phyloP scores from a whole-genome alignment of 2,797 vertebrate species.

The Poeciliopsis turneri region DNA sequence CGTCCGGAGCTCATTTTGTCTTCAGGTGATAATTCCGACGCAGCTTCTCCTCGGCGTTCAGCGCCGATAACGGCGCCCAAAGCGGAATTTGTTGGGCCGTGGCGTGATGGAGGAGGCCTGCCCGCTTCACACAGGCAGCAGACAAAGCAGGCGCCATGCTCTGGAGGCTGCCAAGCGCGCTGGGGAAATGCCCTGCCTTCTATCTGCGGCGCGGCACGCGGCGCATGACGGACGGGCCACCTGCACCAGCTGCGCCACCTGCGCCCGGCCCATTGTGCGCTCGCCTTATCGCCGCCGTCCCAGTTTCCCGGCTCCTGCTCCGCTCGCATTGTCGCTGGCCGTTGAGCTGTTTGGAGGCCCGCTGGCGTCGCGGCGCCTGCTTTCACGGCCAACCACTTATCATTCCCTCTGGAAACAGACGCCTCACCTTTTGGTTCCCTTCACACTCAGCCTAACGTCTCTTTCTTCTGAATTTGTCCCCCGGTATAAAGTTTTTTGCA shows the following conservation, averaged over 20 bases:
- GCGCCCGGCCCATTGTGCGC: conserved; percentile 60
- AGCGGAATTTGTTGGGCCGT: conserved; percentile 16
- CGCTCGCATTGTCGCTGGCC: conserved; percentile 60
- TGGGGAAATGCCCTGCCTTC: conserved; percentile 47
- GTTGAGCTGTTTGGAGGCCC: conserved; percentile 18
- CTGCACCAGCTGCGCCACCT: conserved; percentile 63
- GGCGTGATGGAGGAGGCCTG: conserved; percentile 36
- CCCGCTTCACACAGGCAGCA: conserved; percentile 11
- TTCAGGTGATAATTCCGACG: conserved; percentile 9
- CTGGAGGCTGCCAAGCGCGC: conserved; percentile 44
- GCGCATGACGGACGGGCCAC: conserved; percentile 66
- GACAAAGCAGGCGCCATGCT: conserved; percentile 7
- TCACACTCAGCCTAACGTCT: conserved; percentile 11
- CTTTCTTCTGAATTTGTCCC: background rate
- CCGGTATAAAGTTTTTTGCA: conserved; percentile 4
- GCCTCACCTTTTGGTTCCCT: conserved; percentile 33
- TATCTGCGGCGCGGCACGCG: conserved; percentile 48
- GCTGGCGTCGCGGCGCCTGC: background rate
- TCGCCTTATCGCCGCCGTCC: conserved; percentile 69
- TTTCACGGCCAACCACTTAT: conserved; percentile 44
- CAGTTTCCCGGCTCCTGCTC: conserved; percentile 53
- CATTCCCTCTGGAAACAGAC: conserved; percentile 57
- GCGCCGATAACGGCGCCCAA: background rate
- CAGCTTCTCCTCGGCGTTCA: conserved; percentile 6
- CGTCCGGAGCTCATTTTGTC: conserved; percentile 1